Evolutionary conservation across 2,888 invertebrate species (phyloP).

Genomic region (Phaedon cochleariae): DNA sequence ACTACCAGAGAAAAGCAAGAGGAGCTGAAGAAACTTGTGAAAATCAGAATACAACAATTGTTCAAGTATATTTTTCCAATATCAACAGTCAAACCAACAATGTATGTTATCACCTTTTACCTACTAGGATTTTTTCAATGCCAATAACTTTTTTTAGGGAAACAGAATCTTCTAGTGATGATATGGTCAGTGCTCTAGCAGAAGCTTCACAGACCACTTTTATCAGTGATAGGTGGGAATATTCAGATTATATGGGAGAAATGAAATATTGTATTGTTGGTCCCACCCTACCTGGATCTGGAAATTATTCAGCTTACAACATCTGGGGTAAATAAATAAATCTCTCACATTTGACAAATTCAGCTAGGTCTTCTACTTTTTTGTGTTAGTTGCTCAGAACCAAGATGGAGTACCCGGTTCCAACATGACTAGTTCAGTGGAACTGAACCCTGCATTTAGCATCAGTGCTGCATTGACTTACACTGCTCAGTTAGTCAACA

Average conservation of each 20-base stretch:
- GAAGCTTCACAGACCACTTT: conserved; percentile 83
- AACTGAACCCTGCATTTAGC: conserved; percentile 75
- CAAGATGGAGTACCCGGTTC: conserved; percentile 64
- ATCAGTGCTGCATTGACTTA: conserved; percentile 85
- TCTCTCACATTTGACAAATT: too few species aligned
- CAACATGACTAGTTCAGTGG: conserved; percentile 66
- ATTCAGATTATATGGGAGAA: conserved; percentile 73
- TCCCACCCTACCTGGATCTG: conserved; percentile 84
- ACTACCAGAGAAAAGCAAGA: conserved; percentile 65
- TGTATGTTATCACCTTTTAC: conserved; percentile 56
- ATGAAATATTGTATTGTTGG: conserved; percentile 80
- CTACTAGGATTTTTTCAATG: background rate
- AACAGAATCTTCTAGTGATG: conserved; percentile 44
- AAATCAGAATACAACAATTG: conserved; percentile 69
- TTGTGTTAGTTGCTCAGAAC: conserved; percentile 65
- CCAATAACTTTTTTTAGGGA: too few species aligned
- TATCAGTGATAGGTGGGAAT: conserved; percentile 83
- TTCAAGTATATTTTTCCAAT: conserved; percentile 77
- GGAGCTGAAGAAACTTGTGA: conserved; percentile 67
- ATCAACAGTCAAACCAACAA: conserved; percentile 63
- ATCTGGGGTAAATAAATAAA: conserved; percentile 72
- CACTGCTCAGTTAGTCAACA: conserved; percentile 83
- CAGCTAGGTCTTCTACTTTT: too few species aligned
- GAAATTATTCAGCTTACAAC: conserved; percentile 82
- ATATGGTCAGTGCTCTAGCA: conserved; percentile 62